Base-by-base conservation (phyloP, 2,888 invertebrate genomes). In the Latrodectus hesperus region DNA sequence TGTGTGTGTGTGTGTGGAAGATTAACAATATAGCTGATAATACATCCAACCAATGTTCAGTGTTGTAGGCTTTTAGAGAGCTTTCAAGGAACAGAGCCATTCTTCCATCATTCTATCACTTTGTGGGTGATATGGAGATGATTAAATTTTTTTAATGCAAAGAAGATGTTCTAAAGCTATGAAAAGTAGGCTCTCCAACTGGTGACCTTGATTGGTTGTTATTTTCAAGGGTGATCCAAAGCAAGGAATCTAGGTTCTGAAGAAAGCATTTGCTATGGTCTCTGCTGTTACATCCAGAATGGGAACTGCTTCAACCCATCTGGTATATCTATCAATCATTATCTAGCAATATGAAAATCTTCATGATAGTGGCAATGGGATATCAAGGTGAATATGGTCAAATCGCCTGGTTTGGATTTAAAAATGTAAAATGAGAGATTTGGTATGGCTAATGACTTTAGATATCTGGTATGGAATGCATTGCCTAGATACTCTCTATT, bases 261-360 rank as follows among this genome's bases (percentile, higher is more conserved):
- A 68, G 10, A 82, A 55, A n/a, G 60, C 22, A 26, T 9, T 1
- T 2, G 82, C 70, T 1, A 82, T 55, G 9, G 75, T 68, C 17
- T 64, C 64, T 49, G 78, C 84, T 12, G 68, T 53, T 9, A 84
- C 72, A 10, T 79, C 55, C 14, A 9, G 12, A 12, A 73, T 67
- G 9, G 75, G 75, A 10, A 26, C 6, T 5, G 75, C 75, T 65
- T 83, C 82, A 12, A 75, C 55, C 55, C 75, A 79, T 38, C 85
- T 22, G 9, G 79, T 55, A 6, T 74, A 79, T 0, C 85, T 14
- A 26, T 79, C 74, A 12, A 68, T 85, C 1, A n/a, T 6, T 6
- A 51, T 67, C 0, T 67, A 6, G 5, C 51, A 22, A 17, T 79
- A 74, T 26, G 52, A 26, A 16, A 22, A 53, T 12, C 55, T 38